phyloP scores from a whole-genome alignment of 2,888 invertebrate genomes.

The Zhuqinia jingwanae region DNA sequence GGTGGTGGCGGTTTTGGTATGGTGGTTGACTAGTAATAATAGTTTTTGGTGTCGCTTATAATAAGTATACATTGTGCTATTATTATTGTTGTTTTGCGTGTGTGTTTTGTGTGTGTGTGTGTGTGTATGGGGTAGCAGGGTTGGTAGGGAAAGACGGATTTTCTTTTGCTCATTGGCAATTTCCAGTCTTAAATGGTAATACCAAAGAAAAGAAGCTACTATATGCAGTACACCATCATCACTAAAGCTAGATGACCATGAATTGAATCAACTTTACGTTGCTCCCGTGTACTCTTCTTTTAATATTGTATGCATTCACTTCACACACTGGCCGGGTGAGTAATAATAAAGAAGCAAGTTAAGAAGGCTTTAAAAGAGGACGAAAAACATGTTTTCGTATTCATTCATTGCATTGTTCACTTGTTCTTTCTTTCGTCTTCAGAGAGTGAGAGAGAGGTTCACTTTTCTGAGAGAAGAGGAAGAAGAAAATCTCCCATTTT shows the following conservation, averaged over 20 bases:
- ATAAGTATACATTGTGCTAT: constrained; percentile 4
- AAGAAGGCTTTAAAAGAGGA: constrained; percentile 44
- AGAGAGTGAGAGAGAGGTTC: constrained; percentile 10
- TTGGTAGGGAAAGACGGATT: constrained; percentile 52
- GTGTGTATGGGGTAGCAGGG: constrained; percentile 4
- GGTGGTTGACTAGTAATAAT: constrained; percentile 42
- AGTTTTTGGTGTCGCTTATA: constrained; percentile 30
- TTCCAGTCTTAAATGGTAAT: constrained; percentile 54
- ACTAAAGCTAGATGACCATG: constrained; percentile 56
- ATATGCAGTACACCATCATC: background rate
- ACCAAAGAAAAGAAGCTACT: constrained; percentile 28
- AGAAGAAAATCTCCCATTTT: constrained; percentile 50
- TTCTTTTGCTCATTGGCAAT: constrained; percentile 57
- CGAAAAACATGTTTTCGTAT: constrained; percentile 58
- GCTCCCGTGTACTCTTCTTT: background rate
- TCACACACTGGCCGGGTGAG: background rate
- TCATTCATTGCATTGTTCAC: constrained; percentile 43
- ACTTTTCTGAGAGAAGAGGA: background rate
- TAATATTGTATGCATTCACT: background rate
- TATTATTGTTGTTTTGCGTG: constrained; percentile 34
- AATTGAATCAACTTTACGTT: constrained; percentile 52
- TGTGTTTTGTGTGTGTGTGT: constrained; percentile 27
- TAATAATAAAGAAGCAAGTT: constrained; percentile 48
- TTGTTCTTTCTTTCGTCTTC: background rate
- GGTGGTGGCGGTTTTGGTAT: constrained; percentile 22